Evolutionary conservation across 2,797 vertebrate genomes (phyloP).

Genomic region (Rhadinocentrus ornatus): DNA sequence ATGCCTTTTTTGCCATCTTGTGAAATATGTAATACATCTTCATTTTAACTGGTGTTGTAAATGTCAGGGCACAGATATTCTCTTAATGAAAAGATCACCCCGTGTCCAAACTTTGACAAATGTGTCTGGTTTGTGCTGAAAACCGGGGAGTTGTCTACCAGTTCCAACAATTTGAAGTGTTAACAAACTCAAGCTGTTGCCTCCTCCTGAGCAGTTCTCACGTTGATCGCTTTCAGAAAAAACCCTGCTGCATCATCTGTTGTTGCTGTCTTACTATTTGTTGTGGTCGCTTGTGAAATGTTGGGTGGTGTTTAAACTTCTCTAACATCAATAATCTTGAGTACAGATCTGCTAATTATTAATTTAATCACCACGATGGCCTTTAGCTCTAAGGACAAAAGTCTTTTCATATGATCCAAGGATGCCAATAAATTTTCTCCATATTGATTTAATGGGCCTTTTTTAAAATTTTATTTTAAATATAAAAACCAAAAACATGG

Average conservation of each 20-base stretch:
- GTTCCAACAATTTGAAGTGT: conserved; percentile 54
- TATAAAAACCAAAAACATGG: conserved; percentile 1
- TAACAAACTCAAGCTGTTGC: conserved; percentile 69
- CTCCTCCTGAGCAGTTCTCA: conserved; percentile 29
- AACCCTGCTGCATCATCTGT: conserved; percentile 44
- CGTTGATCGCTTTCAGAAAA: conserved; percentile 45
- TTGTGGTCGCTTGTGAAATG: conserved; percentile 26
- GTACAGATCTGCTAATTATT: conserved; percentile 24
- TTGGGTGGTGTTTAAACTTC: conserved; percentile 23
- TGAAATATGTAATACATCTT: conserved; percentile 84
- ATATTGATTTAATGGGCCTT: conserved; percentile 12
- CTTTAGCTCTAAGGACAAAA: conserved; percentile 1
- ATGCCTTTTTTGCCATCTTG: conserved; percentile 75
- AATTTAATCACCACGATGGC: conserved; percentile 17
- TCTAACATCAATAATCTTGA: conserved; percentile 18
- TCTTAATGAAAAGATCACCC: conserved; percentile 81
- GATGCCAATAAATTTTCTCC: conserved; percentile 19
- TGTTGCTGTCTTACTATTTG: conserved; percentile 19
- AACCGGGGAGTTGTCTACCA: conserved; percentile 52
- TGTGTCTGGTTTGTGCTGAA: conserved; percentile 64
- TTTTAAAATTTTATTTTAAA: too few relatives aligned
- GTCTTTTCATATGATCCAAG: conserved; percentile 9
- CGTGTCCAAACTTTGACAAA: conserved; percentile 76
- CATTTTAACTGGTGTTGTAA: conserved; percentile 80
- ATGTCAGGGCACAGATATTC: conserved; percentile 81